Base-by-base conservation (phyloP, 2,113 vertebrate genomes). In the Osmerus eperlanus region DNA sequence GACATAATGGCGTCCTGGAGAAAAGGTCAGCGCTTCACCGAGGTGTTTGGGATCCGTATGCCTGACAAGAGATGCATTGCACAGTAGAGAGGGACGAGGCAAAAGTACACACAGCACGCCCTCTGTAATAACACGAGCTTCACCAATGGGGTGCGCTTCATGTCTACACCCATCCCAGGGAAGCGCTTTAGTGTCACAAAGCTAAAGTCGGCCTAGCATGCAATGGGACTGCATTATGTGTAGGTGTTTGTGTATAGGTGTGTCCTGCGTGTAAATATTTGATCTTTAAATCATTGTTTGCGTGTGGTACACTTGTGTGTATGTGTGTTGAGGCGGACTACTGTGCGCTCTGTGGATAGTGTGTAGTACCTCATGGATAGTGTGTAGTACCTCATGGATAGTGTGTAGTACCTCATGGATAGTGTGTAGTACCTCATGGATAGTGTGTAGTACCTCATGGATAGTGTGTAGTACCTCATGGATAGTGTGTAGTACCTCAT, bases 51-150 rank as follows among this genome's bases (percentile, higher is more conserved):
- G 7, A 47, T 47, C 5, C 41, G 41, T 47, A 11, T 11, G 41
- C 5, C 41, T 47, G 41, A 47, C 41, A 1, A 2, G 41, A 54
- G 53, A 56, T n/a, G 54, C 4, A n/a, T 9, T 60, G 58, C 19
- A 25, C 19, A 19, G 9, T n/a, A 59, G 16, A 19, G 15, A n/a
- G 3, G 8, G 32, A 19, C 19, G 16, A 65, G 19, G 63, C 19
- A 41, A n/a, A 36, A 41, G 36, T 21, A n/a, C 78, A 76, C 2
- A 21, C 55, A 67, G 73, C 67, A 72, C 84, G 61, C 82, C 80
- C 77, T 78, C 16, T 74, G 73, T 23, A 77, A 74, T 69, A 81
- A 85, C 82, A 84, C 58, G 7, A 60, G 5, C 69, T 65, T 36
- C 60, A 15, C 47, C 73, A 68, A 69, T 47, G 73, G 60, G 70